Evolutionary conservation across 1,140 invertebrate genomes (phyloP).

Genomic region (Zaprionus africanus): DNA sequence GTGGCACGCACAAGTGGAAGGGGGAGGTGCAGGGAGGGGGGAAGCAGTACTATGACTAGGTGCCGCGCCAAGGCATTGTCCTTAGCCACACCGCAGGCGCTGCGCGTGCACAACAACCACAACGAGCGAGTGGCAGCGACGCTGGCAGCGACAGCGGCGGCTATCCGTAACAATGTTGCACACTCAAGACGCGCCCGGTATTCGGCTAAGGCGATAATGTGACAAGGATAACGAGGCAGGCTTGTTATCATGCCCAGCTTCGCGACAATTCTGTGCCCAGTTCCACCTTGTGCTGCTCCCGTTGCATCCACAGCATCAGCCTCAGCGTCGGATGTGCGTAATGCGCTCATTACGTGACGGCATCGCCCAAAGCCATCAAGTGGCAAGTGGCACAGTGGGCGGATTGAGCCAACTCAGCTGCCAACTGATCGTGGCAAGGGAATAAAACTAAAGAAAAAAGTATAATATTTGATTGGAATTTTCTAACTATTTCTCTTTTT

Average conservation of each 20-base stretch:
- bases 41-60: slow-evolving; percentile 17
- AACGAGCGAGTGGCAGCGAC: not conserved
- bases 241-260: slow-evolving; percentile 62
- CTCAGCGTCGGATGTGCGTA: slow-evolving; percentile 54
- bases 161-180: slow-evolving; percentile 76
- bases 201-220: slow-evolving; percentile 80
- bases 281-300: not conserved
- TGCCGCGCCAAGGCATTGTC: slow-evolving; percentile 45
- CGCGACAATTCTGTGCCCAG: slow-evolving; percentile 9
- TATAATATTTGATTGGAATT: not conserved
- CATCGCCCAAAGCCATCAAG: slow-evolving; percentile 63
- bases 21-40: not conserved
- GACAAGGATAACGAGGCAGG: slow-evolving; percentile 76
- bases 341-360: slow-evolving; percentile 80
- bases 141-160: slow-evolving; percentile 11
- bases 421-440: not conserved
- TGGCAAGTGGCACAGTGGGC: slow-evolving; percentile 38
- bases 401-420: not conserved
- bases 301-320: not conserved
- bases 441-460: not conserved
- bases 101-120: slow-evolving; percentile 63
- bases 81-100: slow-evolving; percentile 63
- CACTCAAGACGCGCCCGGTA: slow-evolving; percentile 73
- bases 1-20: slow-evolving; percentile 17
- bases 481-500: not conserved